Base-by-base conservation (phyloP, 1,140 invertebrate species). In the Halictus rubicundus region DNA sequence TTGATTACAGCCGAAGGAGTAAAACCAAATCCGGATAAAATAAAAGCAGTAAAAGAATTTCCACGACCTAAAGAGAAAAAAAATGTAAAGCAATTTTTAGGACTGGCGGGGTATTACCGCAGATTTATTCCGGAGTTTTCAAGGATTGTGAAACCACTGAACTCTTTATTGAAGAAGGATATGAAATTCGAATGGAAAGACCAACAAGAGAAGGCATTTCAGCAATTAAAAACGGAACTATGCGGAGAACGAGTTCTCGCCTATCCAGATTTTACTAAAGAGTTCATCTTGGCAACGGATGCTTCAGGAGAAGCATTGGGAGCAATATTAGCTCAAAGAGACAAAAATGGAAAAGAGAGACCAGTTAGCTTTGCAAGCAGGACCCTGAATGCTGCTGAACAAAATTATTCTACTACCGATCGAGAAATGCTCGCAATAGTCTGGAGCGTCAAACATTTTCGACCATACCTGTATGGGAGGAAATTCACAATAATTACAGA, bases 11-110 rank as follows among this genome's bases (percentile, higher is more conserved):
- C 21, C 1, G 59, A 46, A 2, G 57, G 60, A 25, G 25, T 73
- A 1, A 42, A 46, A 49, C 70, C 59, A 4, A 63, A 61, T 49
- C 37, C 23, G 1, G 25, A 49, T 1, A 73, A 73, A 27, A 23
- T 64, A 1, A 21, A 42, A 25, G n/a, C 59, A 19, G 25, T 73
- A 1, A 14, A 27, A 0, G 8, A 73, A 0, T 60, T 61, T 25
- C 60, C 59, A 10, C 19, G 1, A 5, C 59, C 60, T 1, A 21
- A 73, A 8, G 27, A 63, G 0, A 2, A 8, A 2, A 73, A 63
- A n/a, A 12, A 73, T 4, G 21, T 73, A 2, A 39, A 61, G 42
- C 23, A 63, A 49, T 73, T 73, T 63, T 21, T 73, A 21, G 70
- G 70, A 16, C 8, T 73, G 6, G 60, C 70, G 2, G 25, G 23